Evolutionary conservation across 2,888 invertebrate genomes (phyloP), one percentile per base, ranked within the genome.

Genomic region (Pseudolycoriella hygida): DNA sequence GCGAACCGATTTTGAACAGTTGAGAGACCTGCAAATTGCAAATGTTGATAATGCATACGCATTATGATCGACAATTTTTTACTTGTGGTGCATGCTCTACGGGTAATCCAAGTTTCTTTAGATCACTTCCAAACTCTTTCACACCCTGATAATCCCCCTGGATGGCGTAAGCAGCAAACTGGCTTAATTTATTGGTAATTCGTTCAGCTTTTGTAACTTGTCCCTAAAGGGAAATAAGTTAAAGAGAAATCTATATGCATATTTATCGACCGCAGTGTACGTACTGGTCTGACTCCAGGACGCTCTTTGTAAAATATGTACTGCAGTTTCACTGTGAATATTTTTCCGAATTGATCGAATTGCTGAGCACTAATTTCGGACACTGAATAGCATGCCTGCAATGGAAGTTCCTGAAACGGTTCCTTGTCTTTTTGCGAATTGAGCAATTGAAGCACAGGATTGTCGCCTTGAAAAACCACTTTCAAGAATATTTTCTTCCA

Each of bases 261-360:
- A n/a, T n/a, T n/a, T n/a, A n/a, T n/a, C n/a, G n/a, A n/a, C n/a
- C n/a, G n/a, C n/a, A n/a, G n/a, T n/a, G n/a, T n/a, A n/a, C n/a
- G n/a, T n/a, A n/a, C n/a, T 1, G 93, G 92, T 51, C 94, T 71
- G 15, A 94, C 90, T 2, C 97, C 97, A 0, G 97, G 94, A 11
- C 96, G 73, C 64, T 98, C 98, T 64, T 96, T 93, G 65, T 98
- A 98, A 66, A 96, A 92, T 46, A 97, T 86, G 60, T 94, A 96
- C 64, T 97, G 97, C 53, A 66, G 53, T 63, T 93, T 97, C 46
- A 97, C 78, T 1, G 98, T 98, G 69, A 98, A 97, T 55, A 98
- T 96, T 70, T 99, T 99, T 25, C 97, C 97, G 62, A 86, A 99
- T 64, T 94, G 90, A 67, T 99, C 98, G 61, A 90, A 97, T 63